These are phyloP conservation scores for Enteromius afrohamiltoni DNA, from an alignment of 2,797 vertebrate species.

Conservation along the genomic window DNA sequence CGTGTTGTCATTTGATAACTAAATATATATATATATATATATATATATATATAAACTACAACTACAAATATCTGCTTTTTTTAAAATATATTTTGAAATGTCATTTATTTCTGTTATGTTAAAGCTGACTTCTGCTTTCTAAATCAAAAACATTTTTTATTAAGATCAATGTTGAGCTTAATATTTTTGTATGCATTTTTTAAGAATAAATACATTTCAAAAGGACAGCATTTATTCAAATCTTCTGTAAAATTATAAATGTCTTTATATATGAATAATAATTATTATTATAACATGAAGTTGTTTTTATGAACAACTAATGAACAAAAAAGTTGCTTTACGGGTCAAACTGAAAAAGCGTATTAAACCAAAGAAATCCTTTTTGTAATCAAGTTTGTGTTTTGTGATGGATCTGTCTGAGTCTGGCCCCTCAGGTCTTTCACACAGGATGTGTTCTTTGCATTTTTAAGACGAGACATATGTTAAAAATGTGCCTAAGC, in stretches of 20 bases:
- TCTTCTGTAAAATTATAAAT: too few species aligned
- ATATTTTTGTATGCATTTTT: neutral
- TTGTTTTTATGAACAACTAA: too few species aligned
- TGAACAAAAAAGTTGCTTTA: neutral
- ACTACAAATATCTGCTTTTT: neutral
- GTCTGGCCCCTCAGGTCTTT: neutral
- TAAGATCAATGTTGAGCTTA: neutral
- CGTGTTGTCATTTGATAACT: neutral
- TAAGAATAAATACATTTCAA: neutral
- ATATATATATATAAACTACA: neutral
- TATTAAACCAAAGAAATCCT: neutral
- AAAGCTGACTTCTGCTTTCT: neutral
- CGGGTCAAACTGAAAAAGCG: neutral
- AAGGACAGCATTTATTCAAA: neutral
- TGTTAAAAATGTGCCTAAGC: constrained; percentile 8
- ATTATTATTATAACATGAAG: neutral
- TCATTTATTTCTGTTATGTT: neutral
- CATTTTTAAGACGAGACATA: constrained; percentile 2
- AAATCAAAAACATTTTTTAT: neutral
- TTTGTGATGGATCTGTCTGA: neutral
- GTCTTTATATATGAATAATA: neutral
- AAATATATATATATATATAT: too few species aligned
- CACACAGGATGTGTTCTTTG: neutral
- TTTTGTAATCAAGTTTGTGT: neutral
- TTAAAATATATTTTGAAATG: neutral